phyloP scores from a whole-genome alignment of 2,797 vertebrate species.

The Pangasius macronema region DNA sequence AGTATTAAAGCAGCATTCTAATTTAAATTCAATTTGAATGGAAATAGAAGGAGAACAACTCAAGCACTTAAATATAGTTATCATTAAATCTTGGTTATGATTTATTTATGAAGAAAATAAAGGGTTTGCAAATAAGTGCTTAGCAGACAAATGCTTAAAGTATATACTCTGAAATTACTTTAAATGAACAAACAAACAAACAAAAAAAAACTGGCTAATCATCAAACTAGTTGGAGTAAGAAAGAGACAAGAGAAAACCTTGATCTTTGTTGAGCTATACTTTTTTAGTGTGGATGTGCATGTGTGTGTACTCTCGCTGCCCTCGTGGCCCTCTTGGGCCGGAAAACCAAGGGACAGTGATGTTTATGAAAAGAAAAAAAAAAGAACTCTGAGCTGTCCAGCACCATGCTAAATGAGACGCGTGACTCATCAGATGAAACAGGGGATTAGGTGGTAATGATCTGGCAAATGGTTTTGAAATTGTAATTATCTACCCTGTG shows the following conservation, averaged over 20 bases:
- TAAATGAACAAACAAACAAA: not conserved
- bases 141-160: not conserved
- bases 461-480: constrained; percentile 80
- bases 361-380: constrained; percentile 62
- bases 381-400: constrained; percentile 59
- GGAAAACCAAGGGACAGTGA: constrained; percentile 57
- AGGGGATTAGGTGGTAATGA: constrained; percentile 77
- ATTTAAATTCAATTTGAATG: constrained; percentile 7
- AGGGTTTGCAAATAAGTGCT: not conserved
- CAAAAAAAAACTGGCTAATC: not conserved
- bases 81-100: constrained; percentile 7
- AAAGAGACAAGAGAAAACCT: not conserved
- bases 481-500: constrained; percentile 73
- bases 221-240: not conserved
- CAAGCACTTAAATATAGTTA: not conserved
- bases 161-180: constrained; percentile 9
- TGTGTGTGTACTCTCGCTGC: constrained; percentile 1
- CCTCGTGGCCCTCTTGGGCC: constrained; percentile 43
- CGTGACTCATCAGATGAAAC: constrained; percentile 78
- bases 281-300: constrained; percentile 46
- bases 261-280: constrained; percentile 10
- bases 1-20: not conserved
- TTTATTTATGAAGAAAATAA: constrained; percentile 10
- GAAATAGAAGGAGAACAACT: constrained; percentile 16
- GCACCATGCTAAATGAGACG: constrained; percentile 71